Base-by-base conservation (phyloP, 2,113 vertebrate species). In the Equus przewalskii region DNA sequence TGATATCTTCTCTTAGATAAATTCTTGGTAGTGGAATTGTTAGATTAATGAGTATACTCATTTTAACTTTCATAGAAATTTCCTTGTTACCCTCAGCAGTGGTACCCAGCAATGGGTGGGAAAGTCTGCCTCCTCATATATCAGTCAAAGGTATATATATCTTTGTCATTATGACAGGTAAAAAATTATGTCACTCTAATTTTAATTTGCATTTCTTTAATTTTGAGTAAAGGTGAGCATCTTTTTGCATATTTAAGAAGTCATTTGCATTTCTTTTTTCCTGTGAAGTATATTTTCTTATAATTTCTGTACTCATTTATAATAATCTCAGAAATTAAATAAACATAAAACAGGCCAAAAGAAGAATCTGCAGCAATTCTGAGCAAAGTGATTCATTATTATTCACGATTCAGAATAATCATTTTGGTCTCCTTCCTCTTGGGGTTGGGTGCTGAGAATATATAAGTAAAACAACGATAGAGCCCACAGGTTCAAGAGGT, bases 291-390 rank as follows among this genome's bases (percentile, higher is more conserved):
- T 21, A 51, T 93, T 51, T 86, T 72, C 30, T 41, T 10, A 28
- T 64, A 33, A 56, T 91, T 95, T 81, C 60, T 76, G 12, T 41
- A 76, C 41, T 82, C 8, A 90, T 86, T 62, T 46, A 84, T 49
- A 89, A 70, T 65, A 88, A 28, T 95, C 33, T 93, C 58, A 95
- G 51, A 97, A 78, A 86, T 60, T 46, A 96, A 79, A 19, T 67
- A 87, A 84, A 69, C 73, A 76, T 49, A 79, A 83, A 82, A 65
- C 2, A 79, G 15, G 16, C 30, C 26, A 89, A 93, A 97, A 80
- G 18, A 89, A 84, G 30, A 49, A 93, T 49, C 36, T 80, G 0
- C 41, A 30, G 18, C 14, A 96, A 41, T 73, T 46, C 46, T 91
- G 41, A 96, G 44, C 93, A 87, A 92, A 97, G 9, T 62, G 58